A percentile compares a stretch with the other conserved stretches of the same genome.
Evolutionary conservation across 2,113 vertebrate species (phyloP).

Genomic region (Daboia siamensis): DNA sequence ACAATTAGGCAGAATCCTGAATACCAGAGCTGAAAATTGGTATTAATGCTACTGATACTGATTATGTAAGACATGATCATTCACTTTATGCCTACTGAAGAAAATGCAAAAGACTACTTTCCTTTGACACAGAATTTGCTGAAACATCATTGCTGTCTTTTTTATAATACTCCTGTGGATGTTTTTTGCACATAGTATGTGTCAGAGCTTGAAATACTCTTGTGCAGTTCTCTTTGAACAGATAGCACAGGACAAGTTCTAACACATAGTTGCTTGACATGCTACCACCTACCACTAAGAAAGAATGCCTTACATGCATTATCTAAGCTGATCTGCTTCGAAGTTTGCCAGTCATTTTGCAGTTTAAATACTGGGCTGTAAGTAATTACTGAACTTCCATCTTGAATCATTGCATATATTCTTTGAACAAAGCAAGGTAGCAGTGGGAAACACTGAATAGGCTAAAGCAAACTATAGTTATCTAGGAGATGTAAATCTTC

Average conservation of each 20-base stretch:
- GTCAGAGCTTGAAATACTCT: constrained; percentile 59
- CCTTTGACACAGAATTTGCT: constrained; percentile 48
- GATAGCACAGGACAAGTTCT: constrained; percentile 57
- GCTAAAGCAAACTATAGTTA: constrained; percentile 7
- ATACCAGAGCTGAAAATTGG: neutral
- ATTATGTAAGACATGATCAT: constrained; percentile 28
- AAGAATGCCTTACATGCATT: constrained; percentile 41
- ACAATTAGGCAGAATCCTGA: neutral
- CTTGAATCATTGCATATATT: constrained; percentile 22
- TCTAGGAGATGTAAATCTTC: constrained; percentile 18
- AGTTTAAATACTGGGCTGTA: constrained; percentile 5
- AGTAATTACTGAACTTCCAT: constrained; percentile 35
- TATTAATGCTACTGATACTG: neutral
- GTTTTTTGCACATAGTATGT: constrained; percentile 53
- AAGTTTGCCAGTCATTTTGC: constrained; percentile 43
- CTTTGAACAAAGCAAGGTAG: neutral
- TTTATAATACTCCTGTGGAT: constrained; percentile 51
- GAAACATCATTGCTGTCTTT: constrained; percentile 52
- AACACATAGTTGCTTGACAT: constrained; percentile 45
- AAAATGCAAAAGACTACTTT: constrained; percentile 55
- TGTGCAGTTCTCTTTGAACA: constrained; percentile 54
- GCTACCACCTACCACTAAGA: constrained; percentile 16
- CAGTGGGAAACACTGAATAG: constrained; percentile 15
- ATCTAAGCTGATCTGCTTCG: constrained; percentile 29
- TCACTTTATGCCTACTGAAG: constrained; percentile 16